phyloP scores from a whole-genome alignment of 2,797 vertebrate species.

The Coranthus polyacanthus region DNA sequence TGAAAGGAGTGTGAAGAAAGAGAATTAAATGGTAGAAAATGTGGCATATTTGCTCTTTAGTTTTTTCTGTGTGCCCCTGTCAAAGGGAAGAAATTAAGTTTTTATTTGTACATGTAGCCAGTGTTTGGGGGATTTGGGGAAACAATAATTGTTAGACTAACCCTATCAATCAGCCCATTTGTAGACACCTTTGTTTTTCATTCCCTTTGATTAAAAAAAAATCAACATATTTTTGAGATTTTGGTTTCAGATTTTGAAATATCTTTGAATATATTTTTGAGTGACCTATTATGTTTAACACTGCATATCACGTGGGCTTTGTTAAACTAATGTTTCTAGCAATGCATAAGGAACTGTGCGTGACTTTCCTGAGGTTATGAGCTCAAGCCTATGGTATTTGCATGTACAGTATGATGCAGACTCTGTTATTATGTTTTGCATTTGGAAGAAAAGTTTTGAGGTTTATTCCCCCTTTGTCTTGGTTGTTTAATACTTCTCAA shows the following conservation, averaged over 20 bases:
- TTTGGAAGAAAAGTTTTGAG: conserved; percentile 30
- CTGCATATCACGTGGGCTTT: too few species aligned
- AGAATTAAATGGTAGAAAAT: conserved; percentile 22
- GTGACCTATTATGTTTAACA: too few species aligned
- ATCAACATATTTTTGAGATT: too few species aligned
- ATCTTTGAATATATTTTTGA: too few species aligned
- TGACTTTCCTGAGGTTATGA: neutral
- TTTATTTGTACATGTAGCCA: too few species aligned
- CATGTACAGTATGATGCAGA: conserved; percentile 8
- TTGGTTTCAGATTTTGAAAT: too few species aligned
- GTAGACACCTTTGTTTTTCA: too few species aligned
- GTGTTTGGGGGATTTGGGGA: conserved; percentile 37
- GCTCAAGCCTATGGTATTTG: neutral
- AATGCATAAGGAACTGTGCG: neutral
- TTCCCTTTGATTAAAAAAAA: too few species aligned
- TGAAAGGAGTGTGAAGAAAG: conserved; percentile 35
- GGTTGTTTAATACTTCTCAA: conserved; percentile 21
- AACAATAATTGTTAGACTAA: conserved; percentile 19
- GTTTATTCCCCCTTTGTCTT: conserved; percentile 37
- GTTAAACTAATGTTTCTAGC: neutral
- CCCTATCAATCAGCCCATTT: conserved; percentile 1
- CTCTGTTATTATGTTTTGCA: conserved; percentile 19
- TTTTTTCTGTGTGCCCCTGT: too few species aligned
- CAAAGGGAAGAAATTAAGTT: conserved; percentile 20
- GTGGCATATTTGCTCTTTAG: conserved; percentile 3